Conservation (phyloP, 1,140 invertebrate genomes). For the Mylabris phalerata region DNA sequence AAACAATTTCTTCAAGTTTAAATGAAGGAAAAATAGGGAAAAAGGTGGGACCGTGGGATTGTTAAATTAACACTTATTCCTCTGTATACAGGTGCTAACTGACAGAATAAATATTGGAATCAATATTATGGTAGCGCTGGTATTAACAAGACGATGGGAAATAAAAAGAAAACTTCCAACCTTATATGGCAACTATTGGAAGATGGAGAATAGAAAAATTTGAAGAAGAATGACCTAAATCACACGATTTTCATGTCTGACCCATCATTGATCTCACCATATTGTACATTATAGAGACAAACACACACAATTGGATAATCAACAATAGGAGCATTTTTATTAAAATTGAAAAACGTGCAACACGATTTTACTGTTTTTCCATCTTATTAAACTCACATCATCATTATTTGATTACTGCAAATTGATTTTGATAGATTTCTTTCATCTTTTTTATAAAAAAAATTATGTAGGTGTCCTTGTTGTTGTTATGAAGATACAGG, state of each 20-base stretch:
- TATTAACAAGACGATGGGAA: not conserved
- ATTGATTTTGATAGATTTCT: too few species aligned
- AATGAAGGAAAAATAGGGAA: not conserved
- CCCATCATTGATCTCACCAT: slow-evolving; percentile 10
- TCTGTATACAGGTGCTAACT: slow-evolving; percentile 16
- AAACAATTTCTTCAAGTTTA: too few species aligned
- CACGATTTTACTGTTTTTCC: not conserved
- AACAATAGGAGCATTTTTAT: not conserved
- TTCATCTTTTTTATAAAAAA: too few species aligned
- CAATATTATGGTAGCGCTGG: slow-evolving; percentile 14
- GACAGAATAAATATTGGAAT: slow-evolving; percentile 7
- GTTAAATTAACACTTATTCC: slow-evolving; percentile 14
- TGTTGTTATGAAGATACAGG: too few species aligned
- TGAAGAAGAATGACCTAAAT: too few species aligned
- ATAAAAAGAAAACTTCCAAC: too few species aligned
- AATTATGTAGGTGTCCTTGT: too few species aligned
- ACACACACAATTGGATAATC: not conserved
- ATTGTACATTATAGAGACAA: not conserved
- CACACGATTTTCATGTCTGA: not conserved
- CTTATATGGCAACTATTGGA: too few species aligned
- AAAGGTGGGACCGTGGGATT: slow-evolving; percentile 18
- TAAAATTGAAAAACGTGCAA: too few species aligned
- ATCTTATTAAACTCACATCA: too few species aligned
- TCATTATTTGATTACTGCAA: too few species aligned
- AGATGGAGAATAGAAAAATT: too few species aligned